Evolutionary conservation across 2,888 invertebrate genomes (phyloP), one percentile per base, ranked within the genome.

Genomic region (Deilephila porcellus): DNA sequence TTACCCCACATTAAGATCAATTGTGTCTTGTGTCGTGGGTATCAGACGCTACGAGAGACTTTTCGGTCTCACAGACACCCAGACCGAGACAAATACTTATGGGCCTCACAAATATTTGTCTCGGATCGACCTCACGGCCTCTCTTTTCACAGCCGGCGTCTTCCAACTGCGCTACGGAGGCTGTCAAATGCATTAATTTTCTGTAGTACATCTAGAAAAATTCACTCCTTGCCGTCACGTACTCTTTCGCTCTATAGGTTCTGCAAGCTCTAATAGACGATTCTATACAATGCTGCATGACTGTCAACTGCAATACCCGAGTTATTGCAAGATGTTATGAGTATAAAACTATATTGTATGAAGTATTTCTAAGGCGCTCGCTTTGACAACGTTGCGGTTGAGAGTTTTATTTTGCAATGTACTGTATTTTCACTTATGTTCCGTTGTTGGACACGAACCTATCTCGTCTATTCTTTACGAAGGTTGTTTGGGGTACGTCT

Each of bases 241-340:
- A 67, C 67, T 52, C 37, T n/a, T 45, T 64, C 63, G 19, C n/a
- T 45, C 20, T 45, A 52, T 29, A 19, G 71, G 25, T 60, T 45
- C 60, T 45, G 62, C 62, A 71, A 62, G 29, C 45, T 62, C 45
- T 67, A 29, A 29, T 60, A 52, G 60, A 71, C 32, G 32, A 71
- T 71, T n/a, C 52, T 19, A 29, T 29, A 59, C 56, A 70, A 64
- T 45, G 45, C 52, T 6, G 67, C 45, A 25, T 52, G 52, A 52
- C 67, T 25, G 25, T 67, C 67, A 25, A 52, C 52, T 52, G 52
- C 52, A 67, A 67, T 25, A 25, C 37, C n/a, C 56, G 56, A 56
- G 52, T 67, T 37, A 37, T n/a, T 64, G 37, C 64, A 37, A 20
- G 20, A 45, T 67, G 29, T 67, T 45, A 17, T 17, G 52, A 25